These are phyloP conservation scores for Perccottus glenii DNA, from an alignment of 2,113 vertebrate species.

Conservation along the genomic window DNA sequence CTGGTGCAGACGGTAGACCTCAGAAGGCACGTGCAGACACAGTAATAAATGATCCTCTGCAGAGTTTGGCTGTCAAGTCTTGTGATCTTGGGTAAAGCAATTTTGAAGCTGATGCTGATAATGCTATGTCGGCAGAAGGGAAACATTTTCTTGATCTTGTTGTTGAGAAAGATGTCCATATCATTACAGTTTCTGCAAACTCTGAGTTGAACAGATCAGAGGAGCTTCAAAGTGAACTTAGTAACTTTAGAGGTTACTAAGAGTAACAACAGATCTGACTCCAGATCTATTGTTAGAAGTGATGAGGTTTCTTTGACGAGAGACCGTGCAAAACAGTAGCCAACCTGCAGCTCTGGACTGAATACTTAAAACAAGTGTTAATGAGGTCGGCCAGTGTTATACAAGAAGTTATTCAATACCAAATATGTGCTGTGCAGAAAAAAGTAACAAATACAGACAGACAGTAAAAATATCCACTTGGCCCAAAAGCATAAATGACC, in stretches of 20 bases:
- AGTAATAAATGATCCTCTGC: constrained; percentile 22
- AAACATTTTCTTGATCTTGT: background rate
- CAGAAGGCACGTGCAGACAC: constrained; percentile 1
- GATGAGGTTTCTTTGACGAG: background rate
- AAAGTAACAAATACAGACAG: too few species aligned
- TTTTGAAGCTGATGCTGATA: constrained; percentile 13
- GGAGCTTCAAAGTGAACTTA: constrained; percentile 5
- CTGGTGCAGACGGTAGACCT: background rate
- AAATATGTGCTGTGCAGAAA: too few species aligned
- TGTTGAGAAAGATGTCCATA: background rate
- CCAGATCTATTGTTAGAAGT: constrained; percentile 9
- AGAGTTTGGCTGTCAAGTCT: constrained; percentile 22
- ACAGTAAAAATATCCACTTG: too few species aligned
- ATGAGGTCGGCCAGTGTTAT: background rate
- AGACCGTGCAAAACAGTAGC: background rate
- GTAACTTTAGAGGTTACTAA: constrained; percentile 12
- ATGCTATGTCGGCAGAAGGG: constrained; percentile 18
- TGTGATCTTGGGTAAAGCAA: constrained; percentile 47
- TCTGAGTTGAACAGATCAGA: background rate
- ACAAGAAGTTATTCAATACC: background rate
- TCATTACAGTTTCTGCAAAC: background rate
- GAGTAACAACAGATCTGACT: background rate
- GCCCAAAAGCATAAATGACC: too few species aligned
- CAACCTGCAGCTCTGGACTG: background rate
- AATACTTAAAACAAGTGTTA: constrained; percentile 4